Percentiles rank a stretch among this genome's conserved stretches.
phyloP scores from a whole-genome alignment of 2,797 vertebrate genomes.

The Gadopsis bispinosus region DNA sequence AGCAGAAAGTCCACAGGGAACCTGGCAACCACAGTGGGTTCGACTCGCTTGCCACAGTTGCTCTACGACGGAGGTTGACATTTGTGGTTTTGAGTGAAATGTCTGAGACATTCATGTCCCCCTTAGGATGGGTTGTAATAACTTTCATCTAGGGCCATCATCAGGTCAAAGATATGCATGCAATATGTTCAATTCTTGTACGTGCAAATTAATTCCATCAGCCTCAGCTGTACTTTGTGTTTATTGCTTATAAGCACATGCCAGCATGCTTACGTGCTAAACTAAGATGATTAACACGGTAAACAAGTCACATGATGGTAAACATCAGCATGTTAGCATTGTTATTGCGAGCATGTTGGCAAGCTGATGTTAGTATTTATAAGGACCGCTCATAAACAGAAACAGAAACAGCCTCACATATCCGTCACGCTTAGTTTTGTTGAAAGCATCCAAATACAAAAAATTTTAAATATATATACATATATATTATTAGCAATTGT shows the following conservation, averaged over 20 bases:
- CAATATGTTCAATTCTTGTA: background rate
- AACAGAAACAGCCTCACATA: no score
- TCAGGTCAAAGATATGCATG: background rate
- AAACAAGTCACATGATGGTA: background rate
- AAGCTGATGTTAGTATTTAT: background rate
- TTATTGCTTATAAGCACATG: background rate
- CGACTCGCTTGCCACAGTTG: background rate
- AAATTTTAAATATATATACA: background rate
- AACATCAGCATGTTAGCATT: background rate
- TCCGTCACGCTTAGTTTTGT: no score
- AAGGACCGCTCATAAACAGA: background rate
- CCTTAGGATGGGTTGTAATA: background rate
- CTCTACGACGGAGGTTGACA: background rate
- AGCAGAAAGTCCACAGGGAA: background rate
- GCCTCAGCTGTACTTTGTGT: background rate
- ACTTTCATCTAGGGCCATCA: background rate
- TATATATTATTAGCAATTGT: background rate
- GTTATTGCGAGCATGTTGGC: background rate
- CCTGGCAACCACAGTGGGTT: background rate
- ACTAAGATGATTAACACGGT: background rate
- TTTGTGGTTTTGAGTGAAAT: background rate
- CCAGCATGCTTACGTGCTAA: background rate
- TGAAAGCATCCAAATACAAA: background rate
- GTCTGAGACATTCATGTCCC: background rate
- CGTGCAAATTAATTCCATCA: background rate